Base-by-base conservation (phyloP, 2,113 vertebrate species). In the Arothron firmamentum region DNA sequence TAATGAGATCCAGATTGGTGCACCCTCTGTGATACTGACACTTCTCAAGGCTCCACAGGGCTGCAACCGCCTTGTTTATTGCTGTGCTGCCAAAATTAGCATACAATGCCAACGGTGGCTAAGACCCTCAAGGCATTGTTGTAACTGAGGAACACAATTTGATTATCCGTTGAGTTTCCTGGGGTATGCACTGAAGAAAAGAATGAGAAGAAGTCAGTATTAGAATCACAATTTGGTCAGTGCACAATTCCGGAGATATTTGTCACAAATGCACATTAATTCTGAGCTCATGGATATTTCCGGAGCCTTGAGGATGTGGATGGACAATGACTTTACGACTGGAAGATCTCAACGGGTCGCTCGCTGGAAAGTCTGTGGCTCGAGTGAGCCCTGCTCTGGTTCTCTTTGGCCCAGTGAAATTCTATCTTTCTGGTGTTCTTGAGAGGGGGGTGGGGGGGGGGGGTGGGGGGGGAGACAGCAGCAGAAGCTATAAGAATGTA, bases 1-100 rank as follows among this genome's bases (percentile, higher is more conserved):
- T 88, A 89, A 90, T 84, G 79, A 80, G 73, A 85, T 80, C 85
- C 86, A 90, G 84, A 81, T 79, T 72, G 61, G 59, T 56, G 51
- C 65, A 48, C 38, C 49, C 63, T 74, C n/a, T 59, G 62, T 80
- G 77, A 78, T 65, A 71, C 54, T 17, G 72, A 83, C 81, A 77
- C 74, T 42, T 58, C 57, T 73, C 47, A 57, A 17, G 49, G 69
- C 78, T 80, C 70, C 62, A 47, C 11, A n/a, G 65, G 62, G 62
- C 59, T 79, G 55, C 48, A 70, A 70, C 64, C 41, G 18, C 57
- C 62, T 57, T 74, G 46, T 65, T 73, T 47, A 71, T 66, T 70
- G 69, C 53, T 62, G 48, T 42, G 5, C 65, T 52, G 65, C 34
- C 64, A 74, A 67, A 59, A 53, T 54, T 38, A 57, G 66, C 58